These are phyloP conservation scores for Cylas formicarius DNA, from an alignment of 1,140 invertebrate species.

Conservation along the genomic window DNA sequence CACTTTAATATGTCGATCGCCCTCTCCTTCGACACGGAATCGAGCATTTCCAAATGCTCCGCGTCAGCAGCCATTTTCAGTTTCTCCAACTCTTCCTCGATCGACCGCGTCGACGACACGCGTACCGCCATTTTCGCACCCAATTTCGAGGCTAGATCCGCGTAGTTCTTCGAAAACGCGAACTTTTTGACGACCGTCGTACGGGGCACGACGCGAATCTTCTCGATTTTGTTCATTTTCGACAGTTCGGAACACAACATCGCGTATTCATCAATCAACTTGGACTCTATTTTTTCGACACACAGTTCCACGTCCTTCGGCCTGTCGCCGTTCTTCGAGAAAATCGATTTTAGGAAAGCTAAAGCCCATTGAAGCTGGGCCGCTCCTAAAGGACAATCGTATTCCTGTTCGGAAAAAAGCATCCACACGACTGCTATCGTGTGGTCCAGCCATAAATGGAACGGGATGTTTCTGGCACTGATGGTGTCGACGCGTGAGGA, in stretches of 20 bases:
- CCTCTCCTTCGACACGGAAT: constrained; percentile 26
- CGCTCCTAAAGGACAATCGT: constrained; percentile 27
- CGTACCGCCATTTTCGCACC: constrained; percentile 8
- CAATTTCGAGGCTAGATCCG: constrained; percentile 24
- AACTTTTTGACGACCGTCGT: constrained; percentile 13
- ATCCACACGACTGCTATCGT: constrained; percentile 38
- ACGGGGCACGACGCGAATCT: constrained; percentile 14
- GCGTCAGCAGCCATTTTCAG: constrained; percentile 25
- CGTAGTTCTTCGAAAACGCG: constrained; percentile 34
- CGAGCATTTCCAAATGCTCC: constrained; percentile 27
- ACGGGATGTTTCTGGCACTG: constrained; percentile 31
- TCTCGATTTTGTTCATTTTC: constrained; percentile 18
- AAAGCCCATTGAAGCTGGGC: constrained; percentile 38
- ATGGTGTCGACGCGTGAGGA: constrained; percentile 24
- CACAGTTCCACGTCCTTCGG: constrained; percentile 35
- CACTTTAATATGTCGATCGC: constrained; percentile 29
- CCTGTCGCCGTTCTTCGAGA: constrained; percentile 25
- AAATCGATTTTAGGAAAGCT: constrained; percentile 31
- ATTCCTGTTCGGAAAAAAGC: constrained; percentile 28
- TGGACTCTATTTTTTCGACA: constrained; percentile 33
- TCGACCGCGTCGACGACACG: constrained; percentile 16
- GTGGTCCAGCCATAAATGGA: constrained; percentile 37
- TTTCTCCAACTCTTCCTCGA: constrained; percentile 24
- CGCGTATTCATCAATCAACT: constrained; percentile 35
- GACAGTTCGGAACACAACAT: constrained; percentile 25